Evolutionary conservation across 2,113 vertebrate genomes (phyloP).

Genomic region (Psophia crepitans): DNA sequence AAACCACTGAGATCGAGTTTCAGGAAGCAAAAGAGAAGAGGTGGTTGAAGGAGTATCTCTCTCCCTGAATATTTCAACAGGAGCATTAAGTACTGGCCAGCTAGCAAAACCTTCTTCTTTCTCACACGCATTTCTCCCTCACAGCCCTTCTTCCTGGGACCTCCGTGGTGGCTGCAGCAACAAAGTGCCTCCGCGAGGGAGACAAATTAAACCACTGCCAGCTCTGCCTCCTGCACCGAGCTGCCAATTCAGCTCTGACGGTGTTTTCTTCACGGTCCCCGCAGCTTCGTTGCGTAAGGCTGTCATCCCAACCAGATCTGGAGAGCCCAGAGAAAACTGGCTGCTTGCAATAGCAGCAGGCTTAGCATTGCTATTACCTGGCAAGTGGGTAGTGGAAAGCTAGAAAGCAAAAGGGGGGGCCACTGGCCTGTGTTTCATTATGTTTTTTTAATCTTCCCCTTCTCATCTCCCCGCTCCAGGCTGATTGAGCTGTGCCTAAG

Average conservation of each 20-base stretch:
- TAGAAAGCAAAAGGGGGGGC: background rate
- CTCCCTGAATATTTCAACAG: background rate
- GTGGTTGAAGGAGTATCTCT: background rate
- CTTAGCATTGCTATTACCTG: background rate
- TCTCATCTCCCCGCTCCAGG: background rate
- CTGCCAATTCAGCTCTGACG: background rate
- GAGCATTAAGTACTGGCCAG: background rate
- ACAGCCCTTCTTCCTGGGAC: background rate
- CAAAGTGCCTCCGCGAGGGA: background rate
- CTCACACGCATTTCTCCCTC: background rate
- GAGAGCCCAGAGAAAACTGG: background rate
- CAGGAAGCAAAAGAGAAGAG: background rate
- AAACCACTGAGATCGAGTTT: background rate
- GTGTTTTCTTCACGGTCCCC: background rate
- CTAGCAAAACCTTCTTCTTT: background rate
- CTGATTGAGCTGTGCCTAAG: background rate
- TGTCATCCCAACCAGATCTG: background rate
- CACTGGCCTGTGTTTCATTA: background rate
- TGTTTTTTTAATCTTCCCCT: background rate
- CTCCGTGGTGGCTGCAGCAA: fast-evolving
- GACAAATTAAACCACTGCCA: background rate
- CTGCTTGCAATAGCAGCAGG: background rate
- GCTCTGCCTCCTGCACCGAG: background rate
- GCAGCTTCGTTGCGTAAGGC: background rate
- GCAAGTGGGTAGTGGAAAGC: background rate